phyloP scores from a whole-genome alignment of 1,140 invertebrate genomes.

The Choristoneura fumiferana region DNA sequence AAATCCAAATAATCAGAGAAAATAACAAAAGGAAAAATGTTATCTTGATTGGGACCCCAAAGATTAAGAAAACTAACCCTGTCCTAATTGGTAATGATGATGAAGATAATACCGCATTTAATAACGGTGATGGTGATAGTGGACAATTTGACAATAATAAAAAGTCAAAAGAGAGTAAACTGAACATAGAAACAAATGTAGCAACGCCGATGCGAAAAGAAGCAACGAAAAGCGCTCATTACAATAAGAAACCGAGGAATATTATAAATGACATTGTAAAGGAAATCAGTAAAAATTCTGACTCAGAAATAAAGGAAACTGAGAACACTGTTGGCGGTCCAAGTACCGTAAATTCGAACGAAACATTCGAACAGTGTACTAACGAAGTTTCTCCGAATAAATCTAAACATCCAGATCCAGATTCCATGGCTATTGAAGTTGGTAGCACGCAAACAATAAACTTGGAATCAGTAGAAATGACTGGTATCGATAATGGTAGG shows the following conservation, averaged over 20 bases:
- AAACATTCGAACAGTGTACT: too few species aligned
- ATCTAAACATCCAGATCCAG: not conserved
- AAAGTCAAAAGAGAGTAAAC: conserved; percentile 10
- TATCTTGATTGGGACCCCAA: conserved; percentile 28
- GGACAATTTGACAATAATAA: conserved; percentile 1
- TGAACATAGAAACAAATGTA: too few species aligned
- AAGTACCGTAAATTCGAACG: too few species aligned
- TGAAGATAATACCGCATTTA: too few species aligned
- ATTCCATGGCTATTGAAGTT: conserved; percentile 46
- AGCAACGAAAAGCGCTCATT: too few species aligned
- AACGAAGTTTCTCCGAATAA: too few species aligned
- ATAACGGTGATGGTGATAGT: not conserved
- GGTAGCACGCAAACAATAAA: conserved; percentile 22
- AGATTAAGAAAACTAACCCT: conserved; percentile 15
- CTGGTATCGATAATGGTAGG: conserved; percentile 29
- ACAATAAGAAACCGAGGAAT: too few species aligned
- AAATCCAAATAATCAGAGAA: not conserved
- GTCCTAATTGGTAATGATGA: not conserved
- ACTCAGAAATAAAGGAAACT: too few species aligned
- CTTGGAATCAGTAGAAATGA: conserved; percentile 6
- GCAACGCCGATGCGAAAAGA: too few species aligned
- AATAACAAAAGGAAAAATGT: conserved; percentile 23
- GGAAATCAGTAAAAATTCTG: too few species aligned
- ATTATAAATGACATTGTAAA: too few species aligned
- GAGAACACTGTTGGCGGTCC: too few species aligned